Base-by-base conservation (phyloP, 1,140 invertebrate species). In the Cydia amplana region DNA sequence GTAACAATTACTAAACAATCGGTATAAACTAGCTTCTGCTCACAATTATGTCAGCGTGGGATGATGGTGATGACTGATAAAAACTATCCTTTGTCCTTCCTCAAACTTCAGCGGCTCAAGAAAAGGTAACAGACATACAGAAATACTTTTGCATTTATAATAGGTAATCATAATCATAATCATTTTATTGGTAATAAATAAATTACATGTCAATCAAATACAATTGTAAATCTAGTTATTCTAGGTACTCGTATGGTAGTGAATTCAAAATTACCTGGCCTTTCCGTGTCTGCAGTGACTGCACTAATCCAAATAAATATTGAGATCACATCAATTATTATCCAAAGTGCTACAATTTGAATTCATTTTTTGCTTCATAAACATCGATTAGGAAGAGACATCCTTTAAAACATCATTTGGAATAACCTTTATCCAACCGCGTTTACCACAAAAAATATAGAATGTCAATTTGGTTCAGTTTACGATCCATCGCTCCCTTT, bases 391-490 rank as follows among this genome's bases (percentile, higher is more conserved):
- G 51, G 46, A 18, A 65, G 79, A 65, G 78, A 83, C 78, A 81
- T 80, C 77, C 78, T 78, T 80, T 80, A 75, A 78, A 80, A 79
- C 74, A 79, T 79, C 76, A 77, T 81, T 81, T 79, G 65, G 65
- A 74, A 51, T 75, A 70, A 76, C 76, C 74, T 77, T 76, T n/a
- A 76, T 72, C 55, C 20, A 25, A 63, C 70, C 55, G 64, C 64
- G 20, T n/a, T 32, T 14, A 32, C 14, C 6, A 36, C 9, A 67
- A 32, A 32, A 36, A 32, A 67, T 5, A 7, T 36, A n/a, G 2
- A 25, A 16, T 3, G 12, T 16, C 3, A 28, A 3, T 60, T 9
- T 40, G 1, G 16, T 4, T 23, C 5, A 32, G 36, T 28, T 20
- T 25, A 60, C 2, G 32, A 65, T 32, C 10, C 20, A 65, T 60